Percentiles rank a stretch among this genome's conserved stretches.
Evolutionary conservation across 2,797 vertebrate genomes (phyloP).

Genomic region (Microhierax caerulescens): DNA sequence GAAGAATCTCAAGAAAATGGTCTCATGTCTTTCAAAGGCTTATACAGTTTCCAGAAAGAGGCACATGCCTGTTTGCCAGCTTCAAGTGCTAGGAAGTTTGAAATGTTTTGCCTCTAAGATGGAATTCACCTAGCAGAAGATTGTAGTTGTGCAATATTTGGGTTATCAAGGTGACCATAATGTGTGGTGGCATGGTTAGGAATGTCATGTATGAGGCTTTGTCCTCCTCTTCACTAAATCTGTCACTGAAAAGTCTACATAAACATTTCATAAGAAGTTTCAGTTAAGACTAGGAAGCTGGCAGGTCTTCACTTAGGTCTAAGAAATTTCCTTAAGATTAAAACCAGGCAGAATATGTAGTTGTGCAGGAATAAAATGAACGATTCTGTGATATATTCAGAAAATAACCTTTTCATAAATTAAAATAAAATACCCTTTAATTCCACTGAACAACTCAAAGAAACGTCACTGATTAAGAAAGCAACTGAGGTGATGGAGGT

Average conservation of each 20-base stretch:
- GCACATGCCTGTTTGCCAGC: neutral
- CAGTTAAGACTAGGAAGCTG: neutral
- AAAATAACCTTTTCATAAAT: neutral
- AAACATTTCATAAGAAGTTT: neutral
- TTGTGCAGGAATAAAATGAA: neutral
- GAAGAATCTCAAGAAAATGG: neutral
- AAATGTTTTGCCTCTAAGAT: neutral
- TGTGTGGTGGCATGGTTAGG: neutral
- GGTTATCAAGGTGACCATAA: neutral
- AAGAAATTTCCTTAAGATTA: neutral
- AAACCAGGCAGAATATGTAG: neutral
- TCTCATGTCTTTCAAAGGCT: neutral
- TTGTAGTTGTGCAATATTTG: neutral
- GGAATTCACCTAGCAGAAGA: neutral
- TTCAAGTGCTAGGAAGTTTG: neutral
- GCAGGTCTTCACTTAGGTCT: neutral
- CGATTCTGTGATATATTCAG: neutral
- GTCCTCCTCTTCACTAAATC: neutral
- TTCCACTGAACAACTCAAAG: neutral
- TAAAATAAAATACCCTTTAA: neutral
- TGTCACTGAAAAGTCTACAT: neutral
- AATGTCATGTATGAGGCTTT: neutral
- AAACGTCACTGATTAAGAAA: neutral
- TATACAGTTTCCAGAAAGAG: neutral
- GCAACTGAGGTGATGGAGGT: fast-evolving